Evolutionary conservation across 2,888 invertebrate species (phyloP).

Genomic region (Pyrocoelia pectoralis): DNA sequence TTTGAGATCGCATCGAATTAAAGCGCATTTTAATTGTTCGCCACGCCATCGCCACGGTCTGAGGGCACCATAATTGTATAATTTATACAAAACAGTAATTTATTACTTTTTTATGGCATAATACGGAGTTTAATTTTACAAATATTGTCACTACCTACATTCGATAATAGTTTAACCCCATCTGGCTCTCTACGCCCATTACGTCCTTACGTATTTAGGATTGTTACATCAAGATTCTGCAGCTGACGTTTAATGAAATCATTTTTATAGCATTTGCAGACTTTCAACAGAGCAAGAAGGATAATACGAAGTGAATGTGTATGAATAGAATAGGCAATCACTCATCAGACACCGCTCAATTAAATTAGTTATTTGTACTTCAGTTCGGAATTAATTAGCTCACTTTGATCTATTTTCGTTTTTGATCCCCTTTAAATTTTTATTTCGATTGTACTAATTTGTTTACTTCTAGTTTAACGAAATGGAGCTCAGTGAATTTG

Average conservation of each 20-base stretch:
- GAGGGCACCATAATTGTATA: constrained; percentile 20
- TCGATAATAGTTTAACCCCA: constrained; percentile 5
- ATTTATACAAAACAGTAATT: constrained; percentile 3
- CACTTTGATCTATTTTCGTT: constrained; percentile 35
- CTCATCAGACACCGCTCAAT: constrained; percentile 54
- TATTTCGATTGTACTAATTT: constrained; percentile 10
- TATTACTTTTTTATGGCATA: constrained; percentile 4
- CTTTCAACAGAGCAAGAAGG: constrained; percentile 14
- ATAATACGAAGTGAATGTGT: constrained; percentile 22
- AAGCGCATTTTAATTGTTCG: constrained; percentile 37
- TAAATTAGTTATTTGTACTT: constrained; percentile 51
- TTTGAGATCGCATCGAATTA: constrained; percentile 52
- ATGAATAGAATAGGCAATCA: constrained; percentile 39
- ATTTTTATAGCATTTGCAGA: constrained; percentile 27
- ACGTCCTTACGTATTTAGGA: constrained; percentile 32
- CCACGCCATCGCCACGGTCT: constrained; percentile 1
- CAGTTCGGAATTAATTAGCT: constrained; percentile 35
- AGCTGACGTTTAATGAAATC: constrained; percentile 49
- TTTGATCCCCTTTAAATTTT: constrained; percentile 30
- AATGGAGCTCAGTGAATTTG: background rate
- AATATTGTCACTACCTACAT: constrained; percentile 26
- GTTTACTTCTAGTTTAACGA: constrained; percentile 6
- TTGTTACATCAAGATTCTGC: constrained; percentile 54
- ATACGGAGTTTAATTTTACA: constrained; percentile 13
- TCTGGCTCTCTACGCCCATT: constrained; percentile 32